Evolutionary conservation across 37 sponge, comb jelly and placozoan genomes (phyloP), one percentile per base, ranked within the genome.

Genomic region (Spongia lamella): DNA sequence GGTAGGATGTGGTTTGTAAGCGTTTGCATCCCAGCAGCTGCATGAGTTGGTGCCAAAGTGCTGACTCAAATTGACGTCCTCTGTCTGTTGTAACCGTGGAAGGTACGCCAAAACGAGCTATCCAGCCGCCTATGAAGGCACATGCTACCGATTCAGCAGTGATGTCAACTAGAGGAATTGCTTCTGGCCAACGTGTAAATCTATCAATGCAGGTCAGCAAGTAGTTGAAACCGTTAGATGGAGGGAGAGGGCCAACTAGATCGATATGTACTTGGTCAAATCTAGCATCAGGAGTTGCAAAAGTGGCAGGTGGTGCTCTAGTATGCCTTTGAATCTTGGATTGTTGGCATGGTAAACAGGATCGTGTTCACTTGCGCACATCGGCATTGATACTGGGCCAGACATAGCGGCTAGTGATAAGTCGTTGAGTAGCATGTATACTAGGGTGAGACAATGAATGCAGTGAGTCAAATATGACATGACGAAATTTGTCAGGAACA

Each of bases 111-210:
- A 81, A 80, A 13, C 64, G 50, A n/a, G 82, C 13, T 15, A 81
- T 56, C 82, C 82, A 81, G 13, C 82, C 38, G 0, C 35, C 34
- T 4, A 62, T 22, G 58, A 81, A 72, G 0, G 73, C 82, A 13
- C 43, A 35, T 5, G 83, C 83, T 1, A 73, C 75, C 0, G 83
- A 59, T 14, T 63, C 76, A 0, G 84, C 84, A 3, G 84, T 83
- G 34, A 68, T 76, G 35, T 68, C 52, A 0, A 52, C 6, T 15
- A 81, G 30, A n/a, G 82, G 82, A 49, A 81, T 62, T 33, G 73
- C 73, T 57, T 88, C 88, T 2, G 83, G 88, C 88, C 88, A 88
- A 20, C 81, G 68, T 1, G 73, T 82, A 52, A 81, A 87, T 17
- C 66, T 64, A 29, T 87, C 82, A 34, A 82, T 65, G 49, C 78